These are phyloP conservation scores for Boloria euphrosyne DNA, from an alignment of 2,888 invertebrate genomes.

Conservation along the genomic window DNA sequence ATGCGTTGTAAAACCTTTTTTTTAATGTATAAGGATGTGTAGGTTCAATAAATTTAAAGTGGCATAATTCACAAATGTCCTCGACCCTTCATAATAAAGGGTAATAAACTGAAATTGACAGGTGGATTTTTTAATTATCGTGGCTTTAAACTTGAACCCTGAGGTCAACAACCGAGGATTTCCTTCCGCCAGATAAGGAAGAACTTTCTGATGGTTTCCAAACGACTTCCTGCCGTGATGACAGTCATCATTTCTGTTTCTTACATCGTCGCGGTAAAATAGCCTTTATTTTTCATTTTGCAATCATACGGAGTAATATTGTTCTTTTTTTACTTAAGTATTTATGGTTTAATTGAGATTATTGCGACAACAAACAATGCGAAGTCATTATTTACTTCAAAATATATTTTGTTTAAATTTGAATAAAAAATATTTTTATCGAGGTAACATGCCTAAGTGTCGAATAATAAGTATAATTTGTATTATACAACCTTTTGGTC, in stretches of 20 bases:
- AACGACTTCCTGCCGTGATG: slow-evolving; percentile 34
- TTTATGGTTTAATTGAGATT: no score
- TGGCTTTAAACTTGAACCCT: slow-evolving; percentile 26
- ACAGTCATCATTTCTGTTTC: slow-evolving; percentile 22
- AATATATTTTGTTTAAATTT: no score
- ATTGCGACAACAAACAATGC: no score
- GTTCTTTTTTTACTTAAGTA: no score
- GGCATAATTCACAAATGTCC: neutral
- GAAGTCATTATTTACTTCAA: no score
- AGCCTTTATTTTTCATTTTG: neutral
- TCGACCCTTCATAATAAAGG: slow-evolving; percentile 12
- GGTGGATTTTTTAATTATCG: neutral
- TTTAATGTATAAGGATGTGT: no score
- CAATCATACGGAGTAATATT: no score
- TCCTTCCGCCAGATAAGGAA: slow-evolving; percentile 35
- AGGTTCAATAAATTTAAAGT: neutral
- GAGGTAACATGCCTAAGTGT: no score
- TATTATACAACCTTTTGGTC: no score
- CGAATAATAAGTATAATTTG: no score
- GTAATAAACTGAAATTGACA: slow-evolving; percentile 10
- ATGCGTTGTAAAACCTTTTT: no score
- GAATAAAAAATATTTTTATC: no score
- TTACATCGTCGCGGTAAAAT: neutral
- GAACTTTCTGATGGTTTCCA: slow-evolving; percentile 35
- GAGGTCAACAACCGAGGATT: slow-evolving; percentile 21